These are phyloP conservation scores for Lamellibrachia columna DNA, from an alignment of 2,888 invertebrate species.

Conservation along the genomic window DNA sequence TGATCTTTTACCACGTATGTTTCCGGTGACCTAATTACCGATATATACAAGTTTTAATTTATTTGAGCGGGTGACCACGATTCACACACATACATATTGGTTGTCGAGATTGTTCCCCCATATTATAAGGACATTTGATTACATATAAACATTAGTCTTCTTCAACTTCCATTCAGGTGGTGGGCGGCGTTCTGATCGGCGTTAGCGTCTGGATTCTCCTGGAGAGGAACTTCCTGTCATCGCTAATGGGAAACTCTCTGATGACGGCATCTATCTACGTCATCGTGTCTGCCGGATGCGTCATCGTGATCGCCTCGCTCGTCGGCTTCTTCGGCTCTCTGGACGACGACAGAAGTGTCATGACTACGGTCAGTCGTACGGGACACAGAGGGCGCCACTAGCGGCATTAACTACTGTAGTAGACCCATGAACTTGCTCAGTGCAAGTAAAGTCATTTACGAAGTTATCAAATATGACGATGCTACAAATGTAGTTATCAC, in stretches of 20 bases:
- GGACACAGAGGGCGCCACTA: neutral
- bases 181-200: constrained; percentile 28
- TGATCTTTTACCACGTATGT: too few species aligned
- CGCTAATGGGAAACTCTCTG: constrained; percentile 29
- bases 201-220: constrained; percentile 33
- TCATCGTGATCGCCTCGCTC: neutral
- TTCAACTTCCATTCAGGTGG: constrained; percentile 22
- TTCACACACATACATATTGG: too few species aligned
- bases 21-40: too few species aligned
- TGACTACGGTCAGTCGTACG: neutral
- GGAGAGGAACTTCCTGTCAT: constrained; percentile 33
- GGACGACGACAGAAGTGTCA: neutral
- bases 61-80: too few species aligned
- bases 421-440: too few species aligned
- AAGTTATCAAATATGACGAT: too few species aligned
- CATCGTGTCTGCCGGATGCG: neutral
- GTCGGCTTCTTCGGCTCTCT: neutral
- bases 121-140: too few species aligned
- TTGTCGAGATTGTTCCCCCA: too few species aligned
- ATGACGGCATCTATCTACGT: constrained; percentile 34
- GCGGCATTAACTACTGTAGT: too few species aligned
- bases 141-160: neutral
- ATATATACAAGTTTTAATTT: too few species aligned
- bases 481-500: too few species aligned
- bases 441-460: too few species aligned